Conservation (phyloP, 2,797 vertebrate species). For the Acestrorhynchus altus region DNA sequence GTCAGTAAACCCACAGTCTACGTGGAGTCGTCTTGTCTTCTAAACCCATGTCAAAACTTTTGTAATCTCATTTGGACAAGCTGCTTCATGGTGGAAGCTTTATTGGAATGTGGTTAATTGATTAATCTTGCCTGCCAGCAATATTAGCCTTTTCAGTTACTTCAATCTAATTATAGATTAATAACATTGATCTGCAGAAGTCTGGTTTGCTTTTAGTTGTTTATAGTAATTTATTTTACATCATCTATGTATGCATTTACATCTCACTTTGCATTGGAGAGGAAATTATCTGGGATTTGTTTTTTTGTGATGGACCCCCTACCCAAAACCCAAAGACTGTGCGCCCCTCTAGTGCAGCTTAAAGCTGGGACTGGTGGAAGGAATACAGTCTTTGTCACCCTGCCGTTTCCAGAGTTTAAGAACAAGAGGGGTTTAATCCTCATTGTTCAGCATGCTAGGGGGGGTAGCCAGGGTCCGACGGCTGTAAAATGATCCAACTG, state of each 20-base stretch:
- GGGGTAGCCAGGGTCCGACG: conserved; percentile 75
- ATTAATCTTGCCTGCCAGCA: conserved; percentile 66
- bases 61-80: conserved; percentile 33
- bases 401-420: conserved; percentile 79
- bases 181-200: conserved; percentile 6
- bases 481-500: conserved; percentile 98
- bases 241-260: conserved; percentile 70
- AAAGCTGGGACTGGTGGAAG: conserved; percentile 72
- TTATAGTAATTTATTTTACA: background rate
- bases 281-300: conserved; percentile 80
- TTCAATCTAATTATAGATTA: conserved; percentile 59
- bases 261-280: conserved; percentile 79
- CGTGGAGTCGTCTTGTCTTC: conserved; percentile 24
- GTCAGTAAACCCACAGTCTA: background rate
- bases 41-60: conserved; percentile 42
- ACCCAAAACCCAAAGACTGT: conserved; percentile 59
- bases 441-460: conserved; percentile 80
- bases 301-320: conserved; percentile 79
- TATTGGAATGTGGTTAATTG: conserved; percentile 54
- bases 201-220: conserved; percentile 69
- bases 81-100: conserved; percentile 44
- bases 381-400: conserved; percentile 80
- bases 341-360: conserved; percentile 62
- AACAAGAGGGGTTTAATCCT: conserved; percentile 87
- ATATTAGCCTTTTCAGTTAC: conserved; percentile 74